Evolutionary conservation across 2,888 invertebrate species (phyloP).

Genomic region (Tolmerus cingulatus): DNA sequence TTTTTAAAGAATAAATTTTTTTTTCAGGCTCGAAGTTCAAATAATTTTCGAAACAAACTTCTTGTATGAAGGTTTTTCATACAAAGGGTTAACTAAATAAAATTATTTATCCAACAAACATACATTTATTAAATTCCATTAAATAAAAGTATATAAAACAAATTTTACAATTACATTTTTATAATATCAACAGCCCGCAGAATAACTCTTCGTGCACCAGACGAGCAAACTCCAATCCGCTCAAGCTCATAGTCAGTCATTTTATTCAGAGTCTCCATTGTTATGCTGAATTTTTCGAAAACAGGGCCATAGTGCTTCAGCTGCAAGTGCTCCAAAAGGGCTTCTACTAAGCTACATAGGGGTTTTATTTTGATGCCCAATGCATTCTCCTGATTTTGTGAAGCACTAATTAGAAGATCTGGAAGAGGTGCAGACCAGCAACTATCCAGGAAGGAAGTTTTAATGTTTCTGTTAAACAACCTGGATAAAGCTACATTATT

Average conservation of each 20-base stretch:
- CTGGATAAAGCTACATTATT: neutral
- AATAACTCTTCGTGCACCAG: neutral
- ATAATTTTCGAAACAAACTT: no score
- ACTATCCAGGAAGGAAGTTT: neutral
- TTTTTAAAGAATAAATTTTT: no score
- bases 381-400: neutral
- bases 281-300: neutral
- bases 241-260: neutral
- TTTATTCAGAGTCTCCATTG: neutral
- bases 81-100: neutral
- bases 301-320: neutral
- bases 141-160: neutral
- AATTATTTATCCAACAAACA: neutral
- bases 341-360: neutral
- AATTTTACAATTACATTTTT: neutral
- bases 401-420: neutral
- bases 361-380: neutral
- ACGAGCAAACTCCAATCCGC: neutral
- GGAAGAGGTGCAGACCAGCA: neutral
- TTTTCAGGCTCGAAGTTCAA: no score
- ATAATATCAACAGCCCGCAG: neutral
- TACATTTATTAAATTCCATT: neutral
- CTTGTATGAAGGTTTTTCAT: no score
- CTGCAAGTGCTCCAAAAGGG: neutral
- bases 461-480: neutral